Conservation (phyloP, 2,888 invertebrate species). For the Harmothoe impar region DNA sequence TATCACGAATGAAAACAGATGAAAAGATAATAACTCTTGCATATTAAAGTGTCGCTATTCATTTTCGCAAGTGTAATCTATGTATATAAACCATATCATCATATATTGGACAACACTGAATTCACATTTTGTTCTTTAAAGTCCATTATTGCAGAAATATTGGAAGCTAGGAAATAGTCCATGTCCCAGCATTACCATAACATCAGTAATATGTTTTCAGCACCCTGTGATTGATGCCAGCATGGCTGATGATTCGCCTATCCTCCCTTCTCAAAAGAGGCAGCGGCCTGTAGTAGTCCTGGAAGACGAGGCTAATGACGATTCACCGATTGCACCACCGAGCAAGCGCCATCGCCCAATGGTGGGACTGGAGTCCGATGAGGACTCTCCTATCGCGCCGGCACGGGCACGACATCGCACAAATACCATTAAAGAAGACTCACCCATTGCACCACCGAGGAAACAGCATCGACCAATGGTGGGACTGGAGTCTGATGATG, state of each 20-base stretch:
- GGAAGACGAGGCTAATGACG: neutral
- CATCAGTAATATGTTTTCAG: no score
- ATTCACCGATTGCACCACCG: neutral
- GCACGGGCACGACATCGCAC: neutral
- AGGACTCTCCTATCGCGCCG: neutral
- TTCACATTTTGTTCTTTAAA: no score
- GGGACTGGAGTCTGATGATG: neutral
- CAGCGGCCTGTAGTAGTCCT: neutral
- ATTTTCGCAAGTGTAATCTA: no score
- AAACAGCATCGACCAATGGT: neutral
- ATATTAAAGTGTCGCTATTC: no score
- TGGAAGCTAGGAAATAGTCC: no score
- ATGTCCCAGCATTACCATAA: no score
- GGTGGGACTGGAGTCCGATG: neutral
- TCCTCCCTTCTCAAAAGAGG: constrained; percentile 1
- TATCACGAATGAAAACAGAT: no score
- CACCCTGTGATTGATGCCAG: neutral
- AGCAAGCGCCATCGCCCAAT: neutral
- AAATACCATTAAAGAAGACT: neutral
- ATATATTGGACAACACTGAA: no score
- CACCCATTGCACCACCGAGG: neutral
- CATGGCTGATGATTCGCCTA: constrained; percentile 9
- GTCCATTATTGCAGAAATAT: no score
- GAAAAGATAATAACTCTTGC: no score
- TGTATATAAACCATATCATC: no score